These are phyloP conservation scores for Hippocampus zosterae DNA, from an alignment of 2,113 vertebrate species.

Conservation along the genomic window DNA sequence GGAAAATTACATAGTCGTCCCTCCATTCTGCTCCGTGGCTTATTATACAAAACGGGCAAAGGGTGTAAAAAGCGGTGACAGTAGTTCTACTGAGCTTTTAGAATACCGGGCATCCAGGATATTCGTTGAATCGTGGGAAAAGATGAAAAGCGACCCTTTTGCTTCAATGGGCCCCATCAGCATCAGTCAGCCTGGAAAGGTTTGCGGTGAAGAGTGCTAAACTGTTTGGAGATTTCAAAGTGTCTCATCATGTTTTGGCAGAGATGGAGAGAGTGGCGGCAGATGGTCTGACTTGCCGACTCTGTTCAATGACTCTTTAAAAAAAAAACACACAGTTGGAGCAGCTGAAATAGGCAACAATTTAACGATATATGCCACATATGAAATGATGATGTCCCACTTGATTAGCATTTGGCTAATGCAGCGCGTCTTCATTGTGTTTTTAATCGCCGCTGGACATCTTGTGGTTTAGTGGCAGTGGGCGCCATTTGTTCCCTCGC, in stretches of 20 bases:
- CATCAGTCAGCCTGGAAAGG: slow-evolving; percentile 9
- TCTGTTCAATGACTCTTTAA: slow-evolving; percentile 35
- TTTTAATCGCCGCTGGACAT: slow-evolving; percentile 29
- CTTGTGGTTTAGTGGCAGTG: slow-evolving; percentile 23
- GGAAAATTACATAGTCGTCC: background rate
- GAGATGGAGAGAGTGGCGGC: slow-evolving; percentile 26
- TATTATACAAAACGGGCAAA: background rate
- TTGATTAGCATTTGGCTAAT: slow-evolving; percentile 36
- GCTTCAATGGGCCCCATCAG: background rate
- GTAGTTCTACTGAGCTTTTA: background rate
- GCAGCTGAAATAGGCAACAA: slow-evolving; percentile 39
- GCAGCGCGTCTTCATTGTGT: slow-evolving; percentile 18
- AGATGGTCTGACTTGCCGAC: slow-evolving; percentile 35
- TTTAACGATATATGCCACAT: slow-evolving; percentile 44
- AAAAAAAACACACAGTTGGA: slow-evolving; percentile 18
- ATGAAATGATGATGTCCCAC: slow-evolving; percentile 44
- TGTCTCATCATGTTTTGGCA: slow-evolving; percentile 45
- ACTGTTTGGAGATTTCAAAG: slow-evolving; percentile 39
- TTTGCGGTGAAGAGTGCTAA: slow-evolving; percentile 22
- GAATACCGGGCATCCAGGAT: background rate
- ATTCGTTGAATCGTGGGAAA: background rate
- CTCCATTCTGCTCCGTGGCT: background rate
- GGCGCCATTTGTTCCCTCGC: slow-evolving; percentile 22
- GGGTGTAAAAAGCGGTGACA: background rate
- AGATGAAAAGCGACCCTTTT: background rate